Conservation (phyloP, 2,888 invertebrate genomes). For the Strigamia maritima region DNA sequence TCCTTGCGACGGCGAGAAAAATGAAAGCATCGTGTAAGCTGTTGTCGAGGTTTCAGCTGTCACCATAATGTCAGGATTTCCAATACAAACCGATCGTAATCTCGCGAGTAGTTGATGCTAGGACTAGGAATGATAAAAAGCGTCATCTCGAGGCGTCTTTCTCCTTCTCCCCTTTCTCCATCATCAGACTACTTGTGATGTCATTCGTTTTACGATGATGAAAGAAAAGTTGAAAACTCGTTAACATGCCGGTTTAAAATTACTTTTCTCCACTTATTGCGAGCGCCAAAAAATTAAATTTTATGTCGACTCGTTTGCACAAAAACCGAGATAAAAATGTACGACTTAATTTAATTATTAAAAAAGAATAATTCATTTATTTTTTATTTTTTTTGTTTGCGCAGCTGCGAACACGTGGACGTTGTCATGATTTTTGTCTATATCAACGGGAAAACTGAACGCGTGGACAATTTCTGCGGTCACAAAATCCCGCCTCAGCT, state of each 20-base stretch:
- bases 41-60: not conserved
- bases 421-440: constrained; percentile 77
- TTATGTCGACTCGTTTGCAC: not conserved
- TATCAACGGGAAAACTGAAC: constrained; percentile 76
- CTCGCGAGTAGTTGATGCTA: not conserved
- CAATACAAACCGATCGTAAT: not conserved
- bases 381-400: constrained; percentile 38
- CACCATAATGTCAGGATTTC: constrained; percentile 1
- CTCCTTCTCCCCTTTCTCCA: not conserved
- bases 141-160: not conserved
- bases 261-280: not conserved
- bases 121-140: not conserved
- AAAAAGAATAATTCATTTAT: not conserved
- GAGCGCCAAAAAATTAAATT: not conserved
- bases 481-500: constrained; percentile 75
- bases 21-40: not conserved
- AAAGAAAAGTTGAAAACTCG: not conserved
- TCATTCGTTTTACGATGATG: not conserved
- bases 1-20: not conserved
- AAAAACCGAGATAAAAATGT: not conserved
- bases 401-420: constrained; percentile 73
- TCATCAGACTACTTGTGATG: not conserved
- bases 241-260: not conserved
- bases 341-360: not conserved
- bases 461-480: constrained; percentile 84